These are phyloP conservation scores for Lottia scabra DNA, from an alignment of 2,888 invertebrate genomes.

Conservation along the genomic window DNA sequence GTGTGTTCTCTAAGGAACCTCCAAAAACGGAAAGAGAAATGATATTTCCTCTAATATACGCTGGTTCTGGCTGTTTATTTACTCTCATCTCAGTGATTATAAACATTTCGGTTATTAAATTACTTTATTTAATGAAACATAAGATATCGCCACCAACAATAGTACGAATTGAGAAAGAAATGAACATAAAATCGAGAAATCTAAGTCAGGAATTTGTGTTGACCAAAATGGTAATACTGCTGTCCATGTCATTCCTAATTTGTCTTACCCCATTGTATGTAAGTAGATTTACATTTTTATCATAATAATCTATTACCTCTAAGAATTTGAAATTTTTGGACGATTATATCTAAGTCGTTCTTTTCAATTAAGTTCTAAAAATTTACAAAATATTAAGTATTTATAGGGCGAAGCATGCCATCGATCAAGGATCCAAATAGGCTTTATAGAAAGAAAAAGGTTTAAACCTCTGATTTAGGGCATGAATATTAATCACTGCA, in stretches of 20 bases:
- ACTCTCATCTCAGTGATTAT: not conserved
- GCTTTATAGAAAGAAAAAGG: no score
- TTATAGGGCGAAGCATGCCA: no score
- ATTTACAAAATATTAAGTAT: no score
- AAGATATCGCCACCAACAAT: not conserved
- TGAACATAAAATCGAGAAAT: not conserved
- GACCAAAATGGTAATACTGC: not conserved
- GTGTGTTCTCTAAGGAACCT: not conserved
- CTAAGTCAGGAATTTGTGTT: not conserved
- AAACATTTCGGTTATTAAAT: not conserved
- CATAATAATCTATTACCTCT: no score
- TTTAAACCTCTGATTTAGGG: no score
- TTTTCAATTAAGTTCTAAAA: no score
- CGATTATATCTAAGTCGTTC: no score
- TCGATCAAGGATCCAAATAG: no score
- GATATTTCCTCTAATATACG: not conserved
- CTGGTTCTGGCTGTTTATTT: not conserved
- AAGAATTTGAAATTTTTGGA: no score
- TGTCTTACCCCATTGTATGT: not conserved
- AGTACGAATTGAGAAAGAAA: not conserved
- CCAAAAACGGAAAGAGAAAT: not conserved
- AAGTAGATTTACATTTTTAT: not conserved
- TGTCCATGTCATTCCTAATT: not conserved
- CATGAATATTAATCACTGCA: no score
- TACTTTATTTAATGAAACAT: not conserved